phyloP scores from a whole-genome alignment of 2,113 vertebrate genomes.

The Anhinga rufa region DNA sequence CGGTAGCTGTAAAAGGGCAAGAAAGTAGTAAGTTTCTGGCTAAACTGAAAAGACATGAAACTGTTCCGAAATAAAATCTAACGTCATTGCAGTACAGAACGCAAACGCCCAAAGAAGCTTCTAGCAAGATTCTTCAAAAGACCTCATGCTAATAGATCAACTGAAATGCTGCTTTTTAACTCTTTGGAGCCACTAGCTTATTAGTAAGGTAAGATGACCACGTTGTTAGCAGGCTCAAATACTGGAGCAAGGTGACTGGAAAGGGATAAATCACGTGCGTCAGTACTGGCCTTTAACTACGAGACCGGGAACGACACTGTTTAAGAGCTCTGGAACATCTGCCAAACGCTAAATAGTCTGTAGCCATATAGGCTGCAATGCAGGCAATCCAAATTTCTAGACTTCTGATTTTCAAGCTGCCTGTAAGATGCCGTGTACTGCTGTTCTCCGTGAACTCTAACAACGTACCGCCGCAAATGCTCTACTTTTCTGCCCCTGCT shows the following conservation, averaged over 20 bases:
- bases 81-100: neutral
- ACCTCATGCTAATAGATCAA: neutral
- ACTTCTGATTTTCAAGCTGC: neutral
- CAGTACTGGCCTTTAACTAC: neutral
- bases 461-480: neutral
- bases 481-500: neutral
- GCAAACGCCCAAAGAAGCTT: neutral
- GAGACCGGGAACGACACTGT: neutral
- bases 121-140: neutral
- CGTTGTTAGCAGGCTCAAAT: neutral
- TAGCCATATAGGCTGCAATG: neutral
- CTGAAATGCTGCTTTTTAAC: neutral
- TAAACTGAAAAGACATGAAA: neutral
- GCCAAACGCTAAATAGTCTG: neutral
- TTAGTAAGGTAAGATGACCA: neutral
- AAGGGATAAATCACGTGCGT: neutral
- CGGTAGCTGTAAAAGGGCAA: constrained; percentile 78
- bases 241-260: neutral
- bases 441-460: neutral
- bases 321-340: neutral
- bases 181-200: neutral
- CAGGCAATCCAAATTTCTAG: neutral
- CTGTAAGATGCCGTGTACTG: neutral
- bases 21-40: neutral
- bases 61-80: neutral